Evolutionary conservation across 2,113 vertebrate genomes (phyloP), one percentile per base, ranked within the genome.

Genomic region (Phrynosoma blainvillii): DNA sequence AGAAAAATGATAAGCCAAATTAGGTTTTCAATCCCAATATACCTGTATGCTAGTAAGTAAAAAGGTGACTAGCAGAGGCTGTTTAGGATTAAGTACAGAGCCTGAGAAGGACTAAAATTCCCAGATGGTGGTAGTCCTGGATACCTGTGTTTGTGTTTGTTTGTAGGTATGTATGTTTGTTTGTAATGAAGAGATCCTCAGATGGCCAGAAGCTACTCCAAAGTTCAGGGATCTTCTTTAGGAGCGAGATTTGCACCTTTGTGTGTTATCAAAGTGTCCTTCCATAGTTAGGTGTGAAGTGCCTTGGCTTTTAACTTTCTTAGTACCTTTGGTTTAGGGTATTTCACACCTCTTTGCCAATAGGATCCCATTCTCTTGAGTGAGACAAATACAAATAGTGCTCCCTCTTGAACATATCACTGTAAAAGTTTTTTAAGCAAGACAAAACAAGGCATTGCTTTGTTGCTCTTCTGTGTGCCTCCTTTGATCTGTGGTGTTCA

Each of bases 401-500:
- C 32, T 62, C 25, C 23, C 36, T 84, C 91, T 89, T 82, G 62
- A 56, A 40, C 56, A 40, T 62, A 66, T 77, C 82, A 21, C 40
- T 42, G n/a, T 75, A 79, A 89, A 70, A 25, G 52, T 76, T 84
- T 21, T 75, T 82, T 83, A 89, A 91, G 80, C 47, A 30, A 6
- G 59, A 32, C 56, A 52, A 70, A 79, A 66, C 12, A 52, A 68
- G 62, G 25, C 18, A 68, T 27, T 66, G 30, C 6, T 42, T 79
- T 79, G 59, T 25, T 23, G 3, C n/a, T 14, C 66, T 27, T n/a
- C 23, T 25, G 16, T 32, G 30, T 47, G 79, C 52, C 6, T 30
- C 84, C 85, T 94, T 92, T 93, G 87, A 88, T 86, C 73, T 83
- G 14, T 13, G 14, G 18, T 83, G 30, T 85, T 92, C 54, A 32